Evolutionary conservation across 2,113 vertebrate genomes (phyloP), one percentile per base, ranked within the genome.

Genomic region (Hippocampus mohnikei): DNA sequence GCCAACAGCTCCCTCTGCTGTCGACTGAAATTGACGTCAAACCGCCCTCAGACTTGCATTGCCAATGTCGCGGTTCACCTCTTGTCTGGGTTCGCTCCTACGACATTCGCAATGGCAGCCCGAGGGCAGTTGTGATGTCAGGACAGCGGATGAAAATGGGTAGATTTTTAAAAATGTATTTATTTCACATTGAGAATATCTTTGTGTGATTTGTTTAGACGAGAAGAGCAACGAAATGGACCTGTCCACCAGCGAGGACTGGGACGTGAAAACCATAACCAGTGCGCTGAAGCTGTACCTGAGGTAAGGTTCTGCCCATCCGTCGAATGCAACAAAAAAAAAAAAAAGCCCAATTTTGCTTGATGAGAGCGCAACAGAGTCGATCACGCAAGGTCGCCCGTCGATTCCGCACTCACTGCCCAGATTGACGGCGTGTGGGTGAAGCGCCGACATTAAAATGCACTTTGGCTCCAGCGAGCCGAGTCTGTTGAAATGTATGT

Each of bases 251-350:
- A 92, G 92, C 5, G 80, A 91, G 9, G 97, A 99, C 16, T 99
- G 96, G 97, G 97, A 99, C 66, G 91, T 98, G 50, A 99, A 98
- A 89, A 98, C 97, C 1, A 94, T 99, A 83, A 97, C 96, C 0
- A 99, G 96, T 79, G 93, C 96, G 78, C 87, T 99, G 80, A 99
- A 99, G 73, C 95, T 95, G 9, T 98, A 96, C 88, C 87, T 99
- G 73, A 94, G 97, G 97, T 97, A 83, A 91, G 92, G 9, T 21
- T 66, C 18, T n/a, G n/a, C 33, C 37, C 20, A 40, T n/a, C 40
- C 23, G 62, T 23, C 2, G n/a, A 64, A 42, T 64, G 2, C 40
- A 23, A 25, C 21, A 63, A 63, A 50, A 72, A 71, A 18, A 63
- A 63, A 50, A 72, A 71, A 18, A 65, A 50, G 63, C 73, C 7